Base-by-base conservation (phyloP, 2,888 invertebrate species). In the Polyommatus iphigenia region DNA sequence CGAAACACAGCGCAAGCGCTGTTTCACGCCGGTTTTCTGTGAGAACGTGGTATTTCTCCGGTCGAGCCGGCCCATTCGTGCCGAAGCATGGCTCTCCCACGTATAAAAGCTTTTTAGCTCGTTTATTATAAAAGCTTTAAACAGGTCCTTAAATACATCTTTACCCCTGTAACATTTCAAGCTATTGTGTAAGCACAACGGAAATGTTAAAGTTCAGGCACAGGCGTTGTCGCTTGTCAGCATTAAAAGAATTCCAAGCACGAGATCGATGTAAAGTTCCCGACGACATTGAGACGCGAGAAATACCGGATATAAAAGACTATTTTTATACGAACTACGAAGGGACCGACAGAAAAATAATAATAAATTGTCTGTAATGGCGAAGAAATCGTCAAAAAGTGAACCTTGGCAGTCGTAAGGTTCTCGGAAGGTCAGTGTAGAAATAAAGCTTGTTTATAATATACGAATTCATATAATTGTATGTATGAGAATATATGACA, bases 401-500 rank as follows among this genome's bases (percentile, higher is more conserved):
- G 29, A 75, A 75, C 75, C 75, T 75, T 75, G 75, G 54, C 54
- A 75, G 54, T 54, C 24, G 75, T 75, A 15, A 46, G 46, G 46
- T 24, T 73, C 15, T 20, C n/a, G 18, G 75, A 75, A 75, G 75
- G 75, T 50, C 75, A 18, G 29, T 6, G 75, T 54, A 54, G 29
- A 54, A 75, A 75, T 75, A 50, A 54, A 29, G 41, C 24, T 46
- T 54, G 75, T 75, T 75, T 75, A 75, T 29, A 54, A 54, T 75
- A 75, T 29, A 75, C 54, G n/a, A 75, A n/a, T 75, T 75, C 75
- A 75, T 75, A 75, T 75, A 75, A 54, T 75, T 75, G 73, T 73
- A 75, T 75, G 32, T 29, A 75, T 75, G 29, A 54, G 50, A 75
- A 29, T 75, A 75, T 24, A 7, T 41, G 20, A 46, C 24, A 73